phyloP scores from a whole-genome alignment of 2,113 vertebrate species.

The Psammodynastes pulverulentus region DNA sequence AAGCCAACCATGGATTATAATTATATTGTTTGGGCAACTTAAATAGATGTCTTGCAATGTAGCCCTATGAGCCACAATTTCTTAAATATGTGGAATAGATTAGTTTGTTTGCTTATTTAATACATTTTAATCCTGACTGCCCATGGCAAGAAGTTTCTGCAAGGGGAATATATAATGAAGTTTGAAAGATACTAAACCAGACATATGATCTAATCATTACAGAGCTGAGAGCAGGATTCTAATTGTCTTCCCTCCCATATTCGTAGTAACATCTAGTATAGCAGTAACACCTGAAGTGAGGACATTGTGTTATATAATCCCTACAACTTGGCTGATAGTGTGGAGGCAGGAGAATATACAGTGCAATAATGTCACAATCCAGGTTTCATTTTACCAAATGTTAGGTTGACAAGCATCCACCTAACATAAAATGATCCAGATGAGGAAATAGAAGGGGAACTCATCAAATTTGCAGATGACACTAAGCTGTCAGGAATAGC shows the following conservation, averaged over 20 bases:
- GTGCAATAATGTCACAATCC: neutral
- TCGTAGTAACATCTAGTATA: neutral
- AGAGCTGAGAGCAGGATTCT: neutral
- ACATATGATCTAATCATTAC: neutral
- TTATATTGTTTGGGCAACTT: neutral
- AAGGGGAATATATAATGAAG: neutral
- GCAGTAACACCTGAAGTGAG: neutral
- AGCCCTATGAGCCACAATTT: neutral
- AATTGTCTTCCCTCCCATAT: neutral
- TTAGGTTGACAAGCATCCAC: neutral
- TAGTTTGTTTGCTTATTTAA: neutral
- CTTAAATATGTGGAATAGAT: neutral
- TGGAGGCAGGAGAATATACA: neutral
- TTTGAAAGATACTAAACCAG: neutral
- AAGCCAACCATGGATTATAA: neutral
- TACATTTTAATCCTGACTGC: neutral
- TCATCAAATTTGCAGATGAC: neutral
- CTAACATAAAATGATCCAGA: neutral
- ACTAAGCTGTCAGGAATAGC: neutral
- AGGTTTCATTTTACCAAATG: neutral
- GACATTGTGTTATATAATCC: neutral
- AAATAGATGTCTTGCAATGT: neutral
- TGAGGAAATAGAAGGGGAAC: neutral
- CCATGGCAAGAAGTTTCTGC: neutral
- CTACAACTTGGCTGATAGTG: neutral